Evolutionary conservation across 2,888 invertebrate species (phyloP).

Genomic region (Drosophila mulleri): DNA sequence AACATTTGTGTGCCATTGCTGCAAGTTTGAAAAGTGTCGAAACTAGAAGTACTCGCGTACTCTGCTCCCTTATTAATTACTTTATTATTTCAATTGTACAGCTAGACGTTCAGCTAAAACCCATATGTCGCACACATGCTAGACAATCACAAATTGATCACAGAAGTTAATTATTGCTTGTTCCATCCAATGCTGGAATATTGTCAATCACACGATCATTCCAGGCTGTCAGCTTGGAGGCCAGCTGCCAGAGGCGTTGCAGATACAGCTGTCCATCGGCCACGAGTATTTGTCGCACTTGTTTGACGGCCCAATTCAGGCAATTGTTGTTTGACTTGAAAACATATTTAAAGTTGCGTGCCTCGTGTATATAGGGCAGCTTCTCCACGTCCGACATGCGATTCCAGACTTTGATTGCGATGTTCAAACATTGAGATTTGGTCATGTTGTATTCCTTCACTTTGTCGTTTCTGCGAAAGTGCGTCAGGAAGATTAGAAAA

Average conservation of each 20-base stretch:
- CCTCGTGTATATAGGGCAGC: constrained; percentile 19
- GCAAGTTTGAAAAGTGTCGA: constrained; percentile 1
- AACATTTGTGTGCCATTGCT: not conserved
- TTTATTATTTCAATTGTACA: not conserved
- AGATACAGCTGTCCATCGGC: not conserved
- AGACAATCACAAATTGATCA: not conserved
- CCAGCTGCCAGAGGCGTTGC: constrained; percentile 10
- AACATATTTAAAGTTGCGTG: constrained; percentile 13
- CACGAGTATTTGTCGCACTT: constrained; percentile 4
- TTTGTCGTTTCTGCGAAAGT: constrained; percentile 22
- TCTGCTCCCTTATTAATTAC: not conserved
- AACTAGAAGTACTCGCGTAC: not conserved
- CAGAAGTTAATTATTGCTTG: not conserved
- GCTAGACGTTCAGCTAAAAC: not conserved
- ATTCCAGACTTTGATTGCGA: constrained; percentile 28
- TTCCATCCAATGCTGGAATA: not conserved
- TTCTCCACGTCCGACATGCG: constrained; percentile 10
- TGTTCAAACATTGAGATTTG: not conserved
- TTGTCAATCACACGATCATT: not conserved
- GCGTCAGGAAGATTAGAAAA: constrained; percentile 30
- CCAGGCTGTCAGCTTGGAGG: constrained; percentile 31
- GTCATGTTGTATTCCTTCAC: constrained; percentile 9
- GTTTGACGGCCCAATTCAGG: constrained; percentile 24
- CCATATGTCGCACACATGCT: not conserved
- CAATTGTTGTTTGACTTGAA: constrained; percentile 20